Base-by-base conservation (phyloP, 2,888 invertebrate genomes). In the Mythimna impura region DNA sequence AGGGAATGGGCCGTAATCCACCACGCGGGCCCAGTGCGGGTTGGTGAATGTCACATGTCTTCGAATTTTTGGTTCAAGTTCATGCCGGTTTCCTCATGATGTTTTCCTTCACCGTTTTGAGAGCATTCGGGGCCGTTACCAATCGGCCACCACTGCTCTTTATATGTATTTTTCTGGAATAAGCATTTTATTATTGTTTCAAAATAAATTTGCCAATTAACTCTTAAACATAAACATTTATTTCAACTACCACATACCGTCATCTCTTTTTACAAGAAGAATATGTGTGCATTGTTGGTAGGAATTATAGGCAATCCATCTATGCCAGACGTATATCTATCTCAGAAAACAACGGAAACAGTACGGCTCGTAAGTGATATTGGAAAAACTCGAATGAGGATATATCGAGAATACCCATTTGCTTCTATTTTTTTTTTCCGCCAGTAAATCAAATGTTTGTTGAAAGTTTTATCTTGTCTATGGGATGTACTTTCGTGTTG, bases 381-480 rank as follows among this genome's bases (percentile, higher is more conserved):
- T 84, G 82, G 73, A 84, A 84, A 82, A 83, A 70, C 72, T 80
- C 80, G 83, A 77, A 82, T 64, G 76, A 54, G 68, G 52, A 72
- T 62, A 60, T 54, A 25, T 65, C 60, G 66, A 65, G 76, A 64
- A 64, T 66, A 80, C 64, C 76, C 61, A 73, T 72, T 82, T 71
- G 70, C 14, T 75, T 63, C 14, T 57, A 34, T 66, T 50, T 57
- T 57, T 57, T 57, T 67, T 52, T 47, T 36, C 25, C 3, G 20
- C 2, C 0, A 54, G 9, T 66, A 68, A 60, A 80, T 80, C 65
- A 55, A 66, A 61, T 52, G 64, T 64, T 64, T 20, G 30, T 50
- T 52, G 12, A 30, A 76, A 71, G 12, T 58, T 70, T 52, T 58
- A 25, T 54, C n/a, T 62, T 65, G 47, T 63, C 10, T 57, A 14